Base-by-base conservation (phyloP, 2,113 vertebrate genomes). In the Rhinogobius similis region DNA sequence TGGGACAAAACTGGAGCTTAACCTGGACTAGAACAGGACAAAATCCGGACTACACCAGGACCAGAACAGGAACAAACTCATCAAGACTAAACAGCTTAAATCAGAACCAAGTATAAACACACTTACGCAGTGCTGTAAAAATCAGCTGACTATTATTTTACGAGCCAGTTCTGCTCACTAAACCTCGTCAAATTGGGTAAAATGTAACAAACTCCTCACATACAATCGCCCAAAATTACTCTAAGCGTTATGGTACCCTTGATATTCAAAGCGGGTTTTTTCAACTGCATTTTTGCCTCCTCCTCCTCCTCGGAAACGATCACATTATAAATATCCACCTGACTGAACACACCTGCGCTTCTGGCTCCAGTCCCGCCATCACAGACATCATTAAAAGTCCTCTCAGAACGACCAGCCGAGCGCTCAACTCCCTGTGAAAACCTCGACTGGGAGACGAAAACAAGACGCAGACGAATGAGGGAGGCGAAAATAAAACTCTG, bases 321-420 rank as follows among this genome's bases (percentile, higher is more conserved):
- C 78, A 65, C 75, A 73, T 84, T 76, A 65, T 72, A 61, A 23
- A 82, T 85, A 74, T 85, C 77, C 80, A 77, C 65, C 43, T 52
- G 23, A 66, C n/a, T 78, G 76, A 70, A 61, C 83, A 85, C 88
- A 89, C 78, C 87, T 86, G 86, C 44, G 87, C 67, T 81, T 68
- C 82, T 86, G 86, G 82, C 81, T 63, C 64, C 26, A 2, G 20
- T 39, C 41, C 81, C 36, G 3, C 41, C 73, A 41, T 43, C 11
- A 21, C 71, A 55, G 67, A 77, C 32, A 68, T 53, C 29, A 16
- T 11, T 44, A 64, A 73, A 63, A 14, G 59, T 69, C 71, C 43
- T 67, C 69, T 75, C 70, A 61, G 43, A 53, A 21, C 18, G 8
- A 52, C 20, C 48, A 12, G 23, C 23, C 21, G 21, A 53, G 21